A percentile compares a stretch with the other conserved stretches of the same genome.
These are phyloP conservation scores for Brenthis ino DNA, from an alignment of 2,888 invertebrate species.

Conservation along the genomic window DNA sequence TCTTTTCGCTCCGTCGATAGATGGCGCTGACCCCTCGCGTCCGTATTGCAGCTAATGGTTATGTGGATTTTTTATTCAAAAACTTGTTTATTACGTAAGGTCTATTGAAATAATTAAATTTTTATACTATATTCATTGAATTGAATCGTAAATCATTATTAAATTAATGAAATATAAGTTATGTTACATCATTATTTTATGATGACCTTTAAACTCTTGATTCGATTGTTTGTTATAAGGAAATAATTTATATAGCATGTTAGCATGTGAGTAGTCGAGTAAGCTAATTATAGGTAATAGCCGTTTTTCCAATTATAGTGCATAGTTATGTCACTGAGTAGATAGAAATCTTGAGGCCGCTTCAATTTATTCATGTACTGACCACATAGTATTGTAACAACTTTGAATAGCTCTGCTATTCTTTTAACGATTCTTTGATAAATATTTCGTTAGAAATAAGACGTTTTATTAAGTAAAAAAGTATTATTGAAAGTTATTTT, in stretches of 20 bases:
- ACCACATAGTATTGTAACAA: too few species aligned
- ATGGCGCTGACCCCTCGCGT: conserved; percentile 64
- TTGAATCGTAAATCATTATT: neutral
- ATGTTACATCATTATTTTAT: too few species aligned
- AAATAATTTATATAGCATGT: neutral
- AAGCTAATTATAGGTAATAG: conserved; percentile 14
- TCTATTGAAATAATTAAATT: neutral
- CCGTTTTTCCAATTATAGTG: conserved; percentile 1
- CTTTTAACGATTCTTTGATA: too few species aligned
- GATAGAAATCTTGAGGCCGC: neutral
- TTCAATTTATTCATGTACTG: neutral
- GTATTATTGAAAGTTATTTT: too few species aligned
- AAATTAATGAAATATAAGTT: too few species aligned
- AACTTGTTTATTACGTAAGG: conserved; percentile 45
- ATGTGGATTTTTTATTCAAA: conserved; percentile 44
- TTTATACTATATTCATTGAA: neutral
- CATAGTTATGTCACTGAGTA: conserved; percentile 8
- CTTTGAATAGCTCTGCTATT: too few species aligned
- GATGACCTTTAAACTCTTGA: too few species aligned
- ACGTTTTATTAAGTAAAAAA: too few species aligned
- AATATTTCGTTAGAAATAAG: too few species aligned
- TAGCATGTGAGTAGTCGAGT: conserved; percentile 4
- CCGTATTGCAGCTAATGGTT: conserved; percentile 67
- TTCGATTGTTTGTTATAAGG: too few species aligned
- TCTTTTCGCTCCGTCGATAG: conserved; percentile 49